phyloP scores from a whole-genome alignment of 2,797 vertebrate species.

The Hoplostethus atlanticus region DNA sequence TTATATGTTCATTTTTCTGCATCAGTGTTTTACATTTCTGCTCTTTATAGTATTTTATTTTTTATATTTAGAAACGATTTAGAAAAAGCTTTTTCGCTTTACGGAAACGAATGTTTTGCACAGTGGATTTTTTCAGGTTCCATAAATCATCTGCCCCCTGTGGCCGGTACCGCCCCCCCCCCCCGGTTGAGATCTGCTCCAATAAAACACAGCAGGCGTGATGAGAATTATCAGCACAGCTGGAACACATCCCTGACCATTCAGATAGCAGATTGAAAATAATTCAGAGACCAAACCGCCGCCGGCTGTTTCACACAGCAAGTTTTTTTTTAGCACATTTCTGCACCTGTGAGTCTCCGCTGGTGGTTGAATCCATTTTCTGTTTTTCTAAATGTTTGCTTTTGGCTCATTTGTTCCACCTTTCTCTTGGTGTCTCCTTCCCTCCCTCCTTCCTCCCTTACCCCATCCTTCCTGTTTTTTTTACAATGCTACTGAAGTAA shows the following conservation, averaged over 20 bases:
- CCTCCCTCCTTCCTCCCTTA: background rate
- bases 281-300: background rate
- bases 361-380: slow-evolving; percentile 27
- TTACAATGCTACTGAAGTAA: background rate
- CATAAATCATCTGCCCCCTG: background rate
- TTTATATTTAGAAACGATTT: too few species aligned
- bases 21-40: too few species aligned
- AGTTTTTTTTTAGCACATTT: slow-evolving; percentile 1
- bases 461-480: background rate
- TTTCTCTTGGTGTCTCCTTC: background rate
- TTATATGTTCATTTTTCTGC: too few species aligned
- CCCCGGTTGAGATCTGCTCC: background rate
- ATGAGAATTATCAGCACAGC: background rate
- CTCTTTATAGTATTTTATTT: too few species aligned
- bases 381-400: slow-evolving; percentile 22
- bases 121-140: background rate
- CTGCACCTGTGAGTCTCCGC: slow-evolving; percentile 23
- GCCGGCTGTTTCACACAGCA: background rate
- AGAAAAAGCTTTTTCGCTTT: too few species aligned
- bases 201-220: background rate
- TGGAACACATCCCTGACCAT: background rate
- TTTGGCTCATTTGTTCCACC: slow-evolving; percentile 29
- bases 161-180: background rate
- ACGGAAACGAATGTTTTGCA: too few species aligned
- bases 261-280: slow-evolving; percentile 1